Conservation (phyloP, 2,888 invertebrate genomes). For the Petrophora chlorosata region DNA sequence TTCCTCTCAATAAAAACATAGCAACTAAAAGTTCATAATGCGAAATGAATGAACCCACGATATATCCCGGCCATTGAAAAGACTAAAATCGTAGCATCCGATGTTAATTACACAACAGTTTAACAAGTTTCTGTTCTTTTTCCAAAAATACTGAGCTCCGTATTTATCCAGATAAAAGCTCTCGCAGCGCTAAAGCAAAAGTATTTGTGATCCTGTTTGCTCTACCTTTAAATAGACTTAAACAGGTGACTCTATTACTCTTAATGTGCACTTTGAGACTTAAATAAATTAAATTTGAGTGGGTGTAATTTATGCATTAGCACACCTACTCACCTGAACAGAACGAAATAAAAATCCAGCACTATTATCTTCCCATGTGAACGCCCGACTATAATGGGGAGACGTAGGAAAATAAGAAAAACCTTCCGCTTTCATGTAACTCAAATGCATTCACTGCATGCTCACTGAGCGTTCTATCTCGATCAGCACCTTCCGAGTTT, state of each 20-base stretch:
- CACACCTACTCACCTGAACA: conserved; percentile 60
- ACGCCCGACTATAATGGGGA: conserved; percentile 56
- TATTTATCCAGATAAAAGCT: conserved; percentile 34
- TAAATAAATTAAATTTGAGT: conserved; percentile 47
- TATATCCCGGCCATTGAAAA: conserved; percentile 31
- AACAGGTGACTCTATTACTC: conserved; percentile 3
- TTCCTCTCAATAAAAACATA: background rate
- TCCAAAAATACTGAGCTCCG: conserved; percentile 35
- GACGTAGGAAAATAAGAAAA: conserved; percentile 60
- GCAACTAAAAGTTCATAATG: conserved; percentile 1
- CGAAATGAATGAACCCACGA: conserved; percentile 13
- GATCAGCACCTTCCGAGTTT: conserved; percentile 49
- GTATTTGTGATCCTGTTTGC: background rate
- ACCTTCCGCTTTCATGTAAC: conserved; percentile 57
- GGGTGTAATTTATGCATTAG: conserved; percentile 53
- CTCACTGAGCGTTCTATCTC: conserved; percentile 46
- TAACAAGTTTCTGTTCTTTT: conserved; percentile 43
- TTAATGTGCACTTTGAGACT: conserved; percentile 25
- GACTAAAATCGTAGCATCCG: conserved; percentile 38
- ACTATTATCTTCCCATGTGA: conserved; percentile 61
- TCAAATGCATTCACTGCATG: conserved; percentile 55
- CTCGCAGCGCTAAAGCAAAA: too few species aligned
- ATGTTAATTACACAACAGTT: conserved; percentile 50
- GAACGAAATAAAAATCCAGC: conserved; percentile 78
- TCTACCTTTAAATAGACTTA: conserved; percentile 4